Percentiles rank a stretch among this genome's conserved stretches.
These are phyloP conservation scores for Muntiacus muntjak DNA, from an alignment of 2,113 vertebrate species.

Conservation along the genomic window DNA sequence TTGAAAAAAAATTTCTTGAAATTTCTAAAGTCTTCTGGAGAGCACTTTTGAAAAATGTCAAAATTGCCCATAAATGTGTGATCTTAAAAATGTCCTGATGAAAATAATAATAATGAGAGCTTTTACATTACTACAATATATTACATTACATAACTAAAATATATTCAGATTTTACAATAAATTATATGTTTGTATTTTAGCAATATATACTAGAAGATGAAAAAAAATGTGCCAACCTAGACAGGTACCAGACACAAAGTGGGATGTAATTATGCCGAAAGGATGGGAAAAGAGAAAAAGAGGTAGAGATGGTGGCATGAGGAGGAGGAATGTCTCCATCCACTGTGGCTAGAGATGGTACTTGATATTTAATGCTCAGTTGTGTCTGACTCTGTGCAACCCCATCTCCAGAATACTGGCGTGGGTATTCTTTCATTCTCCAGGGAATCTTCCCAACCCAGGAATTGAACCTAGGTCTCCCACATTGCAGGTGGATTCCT, in stretches of 20 bases:
- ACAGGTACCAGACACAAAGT: neutral
- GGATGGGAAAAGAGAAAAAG: neutral
- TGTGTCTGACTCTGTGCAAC: neutral
- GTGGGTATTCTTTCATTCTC: neutral
- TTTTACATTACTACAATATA: neutral
- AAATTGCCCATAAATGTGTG: neutral
- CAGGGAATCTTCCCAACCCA: neutral
- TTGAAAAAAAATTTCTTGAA: neutral
- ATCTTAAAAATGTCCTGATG: neutral
- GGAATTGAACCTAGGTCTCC: neutral
- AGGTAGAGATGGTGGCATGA: neutral
- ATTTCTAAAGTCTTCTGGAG: neutral
- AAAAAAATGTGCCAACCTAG: neutral
- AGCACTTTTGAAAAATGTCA: neutral
- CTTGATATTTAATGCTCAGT: neutral
- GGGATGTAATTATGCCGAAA: rapidly evolving
- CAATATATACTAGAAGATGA: neutral
- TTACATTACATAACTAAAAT: neutral
- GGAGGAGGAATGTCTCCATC: neutral
- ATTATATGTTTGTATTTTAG: neutral
- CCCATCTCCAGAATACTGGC: neutral
- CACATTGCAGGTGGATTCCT: rapidly evolving
- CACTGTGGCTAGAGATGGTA: no score
- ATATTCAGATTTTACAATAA: neutral
- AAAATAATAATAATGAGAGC: neutral